Evolutionary conservation across 37 sponge, comb jelly and placozoan species (phyloP).

Genomic region (Oopsacas minuta): DNA sequence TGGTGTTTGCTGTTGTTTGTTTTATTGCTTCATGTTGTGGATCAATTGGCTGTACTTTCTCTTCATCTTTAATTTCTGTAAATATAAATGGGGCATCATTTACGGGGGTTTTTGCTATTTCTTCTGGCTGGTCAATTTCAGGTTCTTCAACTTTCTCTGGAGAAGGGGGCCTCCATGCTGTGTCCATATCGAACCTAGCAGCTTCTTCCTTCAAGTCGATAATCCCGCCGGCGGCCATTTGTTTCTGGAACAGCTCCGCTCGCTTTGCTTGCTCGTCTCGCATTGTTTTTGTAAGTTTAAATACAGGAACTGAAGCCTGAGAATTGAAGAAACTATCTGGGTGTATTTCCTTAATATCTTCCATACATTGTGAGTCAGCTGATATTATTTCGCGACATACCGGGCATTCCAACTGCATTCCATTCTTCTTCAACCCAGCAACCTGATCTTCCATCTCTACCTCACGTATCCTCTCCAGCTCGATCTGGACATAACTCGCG

Average conservation of each 20-base stretch:
- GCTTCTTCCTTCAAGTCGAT: slow-evolving; percentile 3
- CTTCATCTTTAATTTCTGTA: neutral
- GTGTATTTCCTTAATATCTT: neutral
- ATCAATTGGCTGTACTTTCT: too few species aligned
- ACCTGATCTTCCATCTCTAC: neutral
- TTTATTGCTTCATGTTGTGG: too few species aligned
- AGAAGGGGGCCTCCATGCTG: neutral
- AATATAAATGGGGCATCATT: neutral
- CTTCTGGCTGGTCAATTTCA: neutral
- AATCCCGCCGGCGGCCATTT: neutral
- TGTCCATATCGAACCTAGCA: neutral
- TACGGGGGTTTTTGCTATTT: neutral
- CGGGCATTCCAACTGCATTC: neutral
- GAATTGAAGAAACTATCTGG: neutral
- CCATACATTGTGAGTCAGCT: neutral
- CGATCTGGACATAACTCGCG: neutral
- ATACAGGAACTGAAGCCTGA: neutral
- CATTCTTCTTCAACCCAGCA: neutral
- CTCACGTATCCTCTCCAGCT: neutral
- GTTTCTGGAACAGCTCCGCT: neutral
- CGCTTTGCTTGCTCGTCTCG: neutral
- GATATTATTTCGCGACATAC: neutral
- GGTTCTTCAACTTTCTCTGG: neutral
- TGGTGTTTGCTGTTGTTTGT: neutral
- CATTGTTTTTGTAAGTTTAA: neutral